Evolutionary conservation across 2,888 invertebrate species (phyloP).

Genomic region (Drosophila meridiana): DNA sequence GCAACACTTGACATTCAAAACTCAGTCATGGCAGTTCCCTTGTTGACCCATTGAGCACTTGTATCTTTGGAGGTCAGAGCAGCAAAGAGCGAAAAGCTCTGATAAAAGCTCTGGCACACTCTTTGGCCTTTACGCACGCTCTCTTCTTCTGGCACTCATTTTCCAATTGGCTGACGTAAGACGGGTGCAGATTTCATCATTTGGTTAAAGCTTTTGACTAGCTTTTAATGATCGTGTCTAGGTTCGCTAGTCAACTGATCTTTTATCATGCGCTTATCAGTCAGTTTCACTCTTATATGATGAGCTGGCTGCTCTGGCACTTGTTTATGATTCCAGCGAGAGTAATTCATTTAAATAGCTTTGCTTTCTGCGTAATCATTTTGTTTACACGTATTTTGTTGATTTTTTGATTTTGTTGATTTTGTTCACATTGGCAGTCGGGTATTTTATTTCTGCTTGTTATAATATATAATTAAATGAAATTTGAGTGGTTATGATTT

Average conservation of each 20-base stretch:
- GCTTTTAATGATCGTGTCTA: constrained; percentile 26
- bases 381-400: constrained; percentile 67
- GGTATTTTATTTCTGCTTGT: constrained; percentile 8
- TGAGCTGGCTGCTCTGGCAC: constrained; percentile 25
- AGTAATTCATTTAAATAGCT: constrained; percentile 36
- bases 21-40: constrained; percentile 32
- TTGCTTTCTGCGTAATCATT: constrained; percentile 77
- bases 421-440: constrained; percentile 12
- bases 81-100: constrained; percentile 41
- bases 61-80: constrained; percentile 12
- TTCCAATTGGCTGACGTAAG: constrained; percentile 47
- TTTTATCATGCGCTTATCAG: constrained; percentile 45
- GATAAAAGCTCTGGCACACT: constrained; percentile 18
- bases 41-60: constrained; percentile 30
- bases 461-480: constrained; percentile 43
- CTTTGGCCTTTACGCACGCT: not conserved
- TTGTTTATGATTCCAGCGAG: constrained; percentile 17
- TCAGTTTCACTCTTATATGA: constrained; percentile 25
- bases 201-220: constrained; percentile 10
- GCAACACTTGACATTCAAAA: constrained; percentile 35
- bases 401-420: constrained; percentile 38
- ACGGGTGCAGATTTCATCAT: constrained; percentile 51
- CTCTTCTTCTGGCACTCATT: constrained; percentile 3
- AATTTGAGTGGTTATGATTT: constrained; percentile 54
- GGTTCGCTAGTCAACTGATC: constrained; percentile 26